Evolutionary conservation across 1,140 invertebrate genomes (phyloP).

Genomic region (Orussus abietinus): DNA sequence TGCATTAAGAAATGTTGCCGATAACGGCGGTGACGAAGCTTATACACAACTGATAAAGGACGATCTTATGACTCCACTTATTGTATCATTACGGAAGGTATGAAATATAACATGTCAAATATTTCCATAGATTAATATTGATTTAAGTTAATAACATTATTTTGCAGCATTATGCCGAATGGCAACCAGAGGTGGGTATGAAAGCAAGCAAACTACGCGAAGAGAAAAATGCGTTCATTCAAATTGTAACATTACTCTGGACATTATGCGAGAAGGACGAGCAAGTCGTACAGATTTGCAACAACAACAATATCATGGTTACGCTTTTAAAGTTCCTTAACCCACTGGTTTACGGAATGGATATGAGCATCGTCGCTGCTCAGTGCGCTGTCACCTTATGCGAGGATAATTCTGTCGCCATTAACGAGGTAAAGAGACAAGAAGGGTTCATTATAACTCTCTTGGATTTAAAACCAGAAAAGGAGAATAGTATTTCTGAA

Average conservation of each 20-base stretch:
- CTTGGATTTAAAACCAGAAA: slow-evolving; percentile 32
- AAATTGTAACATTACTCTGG: slow-evolving; percentile 64
- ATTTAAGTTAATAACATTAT: slow-evolving; percentile 11
- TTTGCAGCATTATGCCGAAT: slow-evolving; percentile 31
- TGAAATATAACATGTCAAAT: background rate
- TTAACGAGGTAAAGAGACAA: slow-evolving; percentile 50
- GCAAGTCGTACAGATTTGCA: slow-evolving; percentile 62
- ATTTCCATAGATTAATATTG: slow-evolving; percentile 2
- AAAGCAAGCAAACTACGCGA: slow-evolving; percentile 52
- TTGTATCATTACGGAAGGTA: slow-evolving; percentile 62
- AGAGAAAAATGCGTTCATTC: slow-evolving; percentile 63
- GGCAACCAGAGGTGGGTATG: slow-evolving; percentile 29
- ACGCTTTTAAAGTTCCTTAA: slow-evolving; percentile 64
- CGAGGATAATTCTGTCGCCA: slow-evolving; percentile 61
- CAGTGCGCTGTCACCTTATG: slow-evolving; percentile 66
- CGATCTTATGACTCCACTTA: slow-evolving; percentile 67
- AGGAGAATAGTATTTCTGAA: slow-evolving; percentile 44
- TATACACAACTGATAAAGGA: slow-evolving; percentile 63
- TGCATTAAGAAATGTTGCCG: slow-evolving; percentile 62
- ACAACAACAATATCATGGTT: slow-evolving; percentile 61
- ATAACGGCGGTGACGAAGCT: slow-evolving; percentile 55
- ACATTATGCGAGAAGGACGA: slow-evolving; percentile 67
- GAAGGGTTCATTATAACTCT: slow-evolving; percentile 51
- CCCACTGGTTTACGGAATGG: slow-evolving; percentile 56
- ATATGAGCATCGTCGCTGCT: slow-evolving; percentile 57